A percentile compares a stretch with the other conserved stretches of the same genome.
Evolutionary conservation across 1,140 invertebrate genomes (phyloP).

Genomic region (Plodia interpunctella): DNA sequence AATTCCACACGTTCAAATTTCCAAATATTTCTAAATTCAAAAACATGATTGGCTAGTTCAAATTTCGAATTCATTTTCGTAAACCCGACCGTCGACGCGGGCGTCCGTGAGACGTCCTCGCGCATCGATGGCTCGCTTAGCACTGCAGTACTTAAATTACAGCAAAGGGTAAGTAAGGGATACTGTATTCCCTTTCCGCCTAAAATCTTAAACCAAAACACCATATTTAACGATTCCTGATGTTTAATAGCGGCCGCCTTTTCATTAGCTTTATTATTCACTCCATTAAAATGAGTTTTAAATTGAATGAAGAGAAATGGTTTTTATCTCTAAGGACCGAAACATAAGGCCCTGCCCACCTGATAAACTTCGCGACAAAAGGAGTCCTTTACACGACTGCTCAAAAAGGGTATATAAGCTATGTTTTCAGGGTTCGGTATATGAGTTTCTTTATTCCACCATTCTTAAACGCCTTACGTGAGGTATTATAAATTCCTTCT

Average conservation of each 20-base stretch:
- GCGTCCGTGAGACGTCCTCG: neutral
- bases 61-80: neutral
- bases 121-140: neutral
- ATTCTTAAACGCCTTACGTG: too few relatives aligned
- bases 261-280: neutral
- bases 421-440: too few relatives aligned
- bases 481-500: too few relatives aligned
- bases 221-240: neutral
- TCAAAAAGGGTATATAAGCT: too few relatives aligned
- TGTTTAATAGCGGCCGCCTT: neutral
- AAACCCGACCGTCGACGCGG: neutral
- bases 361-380: too few relatives aligned
- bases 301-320: neutral
- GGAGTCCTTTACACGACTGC: too few relatives aligned
- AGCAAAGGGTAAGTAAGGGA: neutral
- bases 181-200: neutral
- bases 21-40: neutral
- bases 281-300: neutral
- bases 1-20: neutral
- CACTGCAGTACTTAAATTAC: neutral
- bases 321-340: neutral
- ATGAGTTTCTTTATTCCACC: too few relatives aligned
- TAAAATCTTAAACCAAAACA: neutral
- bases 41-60: neutral
- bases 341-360: neutral